Evolutionary conservation across 1,140 invertebrate genomes (phyloP).

Genomic region (Tetramorium parvispinum): DNA sequence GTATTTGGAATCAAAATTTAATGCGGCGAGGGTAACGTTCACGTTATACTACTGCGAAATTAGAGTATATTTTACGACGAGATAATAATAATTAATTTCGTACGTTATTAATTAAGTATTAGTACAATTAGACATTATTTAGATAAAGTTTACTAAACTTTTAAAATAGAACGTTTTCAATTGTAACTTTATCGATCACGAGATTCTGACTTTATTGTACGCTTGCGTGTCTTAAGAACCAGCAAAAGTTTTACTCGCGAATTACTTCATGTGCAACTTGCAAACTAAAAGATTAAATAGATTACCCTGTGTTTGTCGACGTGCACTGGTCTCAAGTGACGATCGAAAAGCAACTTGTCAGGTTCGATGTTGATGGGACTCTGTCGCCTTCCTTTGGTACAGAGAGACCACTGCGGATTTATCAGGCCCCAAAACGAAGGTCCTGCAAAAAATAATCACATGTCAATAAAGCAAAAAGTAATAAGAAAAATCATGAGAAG

Average conservation of each 20-base stretch:
- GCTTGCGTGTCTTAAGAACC: background rate
- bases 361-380: conserved; percentile 98
- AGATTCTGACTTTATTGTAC: background rate
- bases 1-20: conserved; percentile 3
- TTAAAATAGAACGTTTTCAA: background rate
- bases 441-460: conserved; percentile 88
- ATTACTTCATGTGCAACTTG: conserved; percentile 4
- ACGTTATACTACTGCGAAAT: background rate
- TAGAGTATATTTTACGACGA: background rate
- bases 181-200: background rate
- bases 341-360: conserved; percentile 96
- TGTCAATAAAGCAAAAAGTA: background rate
- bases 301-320: conserved; percentile 96
- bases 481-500: background rate
- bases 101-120: background rate
- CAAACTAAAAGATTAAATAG: conserved; percentile 60
- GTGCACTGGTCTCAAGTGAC: conserved; percentile 93
- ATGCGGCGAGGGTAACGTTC: background rate
- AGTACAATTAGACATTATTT: background rate
- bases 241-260: background rate
- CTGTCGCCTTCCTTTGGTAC: conserved; percentile 96
- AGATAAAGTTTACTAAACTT: background rate
- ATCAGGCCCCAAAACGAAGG: conserved; percentile 98
- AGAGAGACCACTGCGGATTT: conserved; percentile 98
- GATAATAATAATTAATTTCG: background rate